phyloP scores from a whole-genome alignment of 1,140 invertebrate genomes.

The Cydia amplana region DNA sequence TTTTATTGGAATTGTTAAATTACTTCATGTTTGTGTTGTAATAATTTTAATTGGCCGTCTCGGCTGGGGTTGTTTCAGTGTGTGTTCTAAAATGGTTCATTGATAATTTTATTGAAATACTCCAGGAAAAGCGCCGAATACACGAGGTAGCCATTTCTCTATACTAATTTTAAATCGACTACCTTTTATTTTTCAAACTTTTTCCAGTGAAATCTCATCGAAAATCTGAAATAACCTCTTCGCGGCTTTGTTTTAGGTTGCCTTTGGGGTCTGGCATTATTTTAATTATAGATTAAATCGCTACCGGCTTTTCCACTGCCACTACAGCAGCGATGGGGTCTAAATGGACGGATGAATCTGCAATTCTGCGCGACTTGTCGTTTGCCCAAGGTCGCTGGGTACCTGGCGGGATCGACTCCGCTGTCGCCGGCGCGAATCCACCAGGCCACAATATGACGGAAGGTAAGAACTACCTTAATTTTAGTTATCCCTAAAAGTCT shows the following conservation, averaged over 20 bases:
- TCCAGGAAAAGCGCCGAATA: too few relatives aligned
- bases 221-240: neutral
- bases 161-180: too few relatives aligned
- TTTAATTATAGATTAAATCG: neutral
- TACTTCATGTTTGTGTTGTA: too few relatives aligned
- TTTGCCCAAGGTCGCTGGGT: conserved; percentile 51
- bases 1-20: too few relatives aligned
- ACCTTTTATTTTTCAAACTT: too few relatives aligned
- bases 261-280: neutral
- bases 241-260: neutral
- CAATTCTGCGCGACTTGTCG: conserved; percentile 52
- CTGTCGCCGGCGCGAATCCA: conserved; percentile 44
- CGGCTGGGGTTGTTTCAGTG: too few relatives aligned
- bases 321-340: conserved; percentile 33
- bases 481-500: too few relatives aligned
- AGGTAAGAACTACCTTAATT: conserved; percentile 41
- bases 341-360: conserved; percentile 50
- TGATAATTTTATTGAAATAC: too few relatives aligned
- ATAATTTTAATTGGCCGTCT: too few relatives aligned
- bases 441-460: conserved; percentile 41
- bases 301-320: neutral
- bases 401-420: conserved; percentile 44
- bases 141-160: too few relatives aligned
- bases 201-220: too few relatives aligned
- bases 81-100: too few relatives aligned